Conservation (phyloP, 2,113 vertebrate species). For the Noturus placidus region DNA sequence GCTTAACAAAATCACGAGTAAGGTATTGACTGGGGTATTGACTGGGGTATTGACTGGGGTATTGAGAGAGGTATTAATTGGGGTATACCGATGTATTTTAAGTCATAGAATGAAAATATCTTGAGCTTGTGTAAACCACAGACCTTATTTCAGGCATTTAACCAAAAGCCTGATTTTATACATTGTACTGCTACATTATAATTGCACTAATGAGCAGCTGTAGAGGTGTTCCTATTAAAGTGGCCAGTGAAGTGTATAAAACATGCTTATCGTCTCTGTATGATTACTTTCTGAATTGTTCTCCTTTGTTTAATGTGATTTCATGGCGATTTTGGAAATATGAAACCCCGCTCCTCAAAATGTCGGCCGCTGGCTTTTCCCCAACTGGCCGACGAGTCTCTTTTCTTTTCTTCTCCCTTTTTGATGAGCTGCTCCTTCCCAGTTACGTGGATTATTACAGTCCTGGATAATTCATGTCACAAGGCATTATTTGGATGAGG, state of each 20-base stretch:
- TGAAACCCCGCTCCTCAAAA: slow-evolving; percentile 60
- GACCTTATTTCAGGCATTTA: no score
- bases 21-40: no score
- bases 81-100: no score
- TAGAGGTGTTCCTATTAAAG: background rate
- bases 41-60: no score
- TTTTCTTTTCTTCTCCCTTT: slow-evolving; percentile 64
- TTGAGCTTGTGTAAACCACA: no score
- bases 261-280: slow-evolving; percentile 59
- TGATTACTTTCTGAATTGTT: slow-evolving; percentile 74
- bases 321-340: slow-evolving; percentile 60
- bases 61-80: no score
- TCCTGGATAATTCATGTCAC: slow-evolving; percentile 83
- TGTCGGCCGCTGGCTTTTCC: slow-evolving; percentile 64
- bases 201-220: background rate
- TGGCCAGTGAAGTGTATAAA: background rate
- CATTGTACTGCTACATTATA: background rate
- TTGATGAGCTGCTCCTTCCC: slow-evolving; percentile 81
- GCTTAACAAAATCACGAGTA: no score
- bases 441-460: slow-evolving; percentile 86
- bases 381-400: slow-evolving; percentile 66
- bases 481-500: slow-evolving; percentile 84
- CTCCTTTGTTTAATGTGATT: slow-evolving; percentile 75
- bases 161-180: background rate
- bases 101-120: no score